phyloP scores from a whole-genome alignment of 2,113 vertebrate species.

The Phycodurus eques region DNA sequence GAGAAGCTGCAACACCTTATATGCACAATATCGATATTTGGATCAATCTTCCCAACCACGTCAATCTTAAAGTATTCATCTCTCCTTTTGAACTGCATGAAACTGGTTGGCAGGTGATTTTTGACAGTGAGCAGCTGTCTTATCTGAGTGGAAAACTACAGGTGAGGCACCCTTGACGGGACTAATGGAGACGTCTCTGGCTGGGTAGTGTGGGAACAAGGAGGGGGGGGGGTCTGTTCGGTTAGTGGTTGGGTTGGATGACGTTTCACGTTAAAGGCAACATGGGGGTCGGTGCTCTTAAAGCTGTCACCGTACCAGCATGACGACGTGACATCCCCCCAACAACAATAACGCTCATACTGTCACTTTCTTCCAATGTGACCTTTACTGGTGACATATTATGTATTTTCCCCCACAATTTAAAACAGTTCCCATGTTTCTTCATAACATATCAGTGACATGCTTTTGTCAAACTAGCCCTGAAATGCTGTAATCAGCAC shows the following conservation, averaged over 20 bases:
- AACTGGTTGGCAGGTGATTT: neutral
- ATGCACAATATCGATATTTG: too few relatives aligned
- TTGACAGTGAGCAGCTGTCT: neutral
- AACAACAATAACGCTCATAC: slow-evolving; percentile 14
- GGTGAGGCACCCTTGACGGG: neutral
- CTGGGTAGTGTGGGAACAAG: neutral
- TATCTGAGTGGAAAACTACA: slow-evolving; percentile 9
- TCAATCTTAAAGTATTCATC: too few relatives aligned
- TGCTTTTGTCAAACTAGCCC: too few relatives aligned
- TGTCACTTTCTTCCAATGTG: neutral
- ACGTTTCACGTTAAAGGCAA: slow-evolving; percentile 26
- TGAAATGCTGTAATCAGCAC: too few relatives aligned
- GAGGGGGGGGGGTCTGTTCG: neutral
- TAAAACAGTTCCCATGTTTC: neutral
- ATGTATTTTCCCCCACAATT: too few relatives aligned
- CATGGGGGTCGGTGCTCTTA: slow-evolving; percentile 19
- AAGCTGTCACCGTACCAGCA: slow-evolving; percentile 37
- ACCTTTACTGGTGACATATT: neutral
- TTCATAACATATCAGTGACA: neutral
- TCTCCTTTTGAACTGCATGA: neutral
- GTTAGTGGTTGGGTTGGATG: slow-evolving; percentile 11
- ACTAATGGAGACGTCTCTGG: neutral
- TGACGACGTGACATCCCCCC: slow-evolving; percentile 1
- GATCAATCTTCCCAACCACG: too few relatives aligned
- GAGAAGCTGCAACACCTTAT: too few relatives aligned